phyloP scores from a whole-genome alignment of 2,797 vertebrate species.

The Acanthiza pusilla region DNA sequence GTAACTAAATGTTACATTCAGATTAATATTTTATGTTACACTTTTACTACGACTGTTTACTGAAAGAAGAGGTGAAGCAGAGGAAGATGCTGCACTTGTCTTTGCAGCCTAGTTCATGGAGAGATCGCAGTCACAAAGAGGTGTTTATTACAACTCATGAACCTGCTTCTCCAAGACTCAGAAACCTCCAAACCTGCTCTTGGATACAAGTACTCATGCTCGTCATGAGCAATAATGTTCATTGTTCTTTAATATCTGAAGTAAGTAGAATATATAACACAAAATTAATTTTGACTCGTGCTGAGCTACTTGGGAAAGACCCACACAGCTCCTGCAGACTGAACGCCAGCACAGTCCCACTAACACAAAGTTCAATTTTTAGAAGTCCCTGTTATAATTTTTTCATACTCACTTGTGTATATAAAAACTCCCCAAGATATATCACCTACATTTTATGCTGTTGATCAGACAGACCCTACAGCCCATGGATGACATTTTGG shows the following conservation, averaged over 20 bases:
- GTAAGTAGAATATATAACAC: not conserved
- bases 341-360: not conserved
- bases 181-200: not conserved
- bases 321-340: not conserved
- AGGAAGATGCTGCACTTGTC: not conserved
- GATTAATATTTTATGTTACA: not conserved
- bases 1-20: not conserved
- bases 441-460: not conserved
- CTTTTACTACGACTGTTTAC: not conserved
- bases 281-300: not conserved
- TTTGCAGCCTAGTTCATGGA: not conserved
- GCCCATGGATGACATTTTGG: not conserved
- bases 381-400: not conserved
- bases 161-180: not conserved
- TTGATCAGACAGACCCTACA: not conserved
- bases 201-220: not conserved
- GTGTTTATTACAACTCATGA: not conserved
- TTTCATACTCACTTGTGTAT: not conserved
- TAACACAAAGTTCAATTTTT: not conserved
- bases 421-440: not conserved
- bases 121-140: not conserved
- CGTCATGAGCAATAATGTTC: not conserved
- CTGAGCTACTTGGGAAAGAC: not conserved
- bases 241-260: too few relatives aligned
- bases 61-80: not conserved